Base-by-base conservation (phyloP, 2,113 vertebrate species). In the Penelope pileata region DNA sequence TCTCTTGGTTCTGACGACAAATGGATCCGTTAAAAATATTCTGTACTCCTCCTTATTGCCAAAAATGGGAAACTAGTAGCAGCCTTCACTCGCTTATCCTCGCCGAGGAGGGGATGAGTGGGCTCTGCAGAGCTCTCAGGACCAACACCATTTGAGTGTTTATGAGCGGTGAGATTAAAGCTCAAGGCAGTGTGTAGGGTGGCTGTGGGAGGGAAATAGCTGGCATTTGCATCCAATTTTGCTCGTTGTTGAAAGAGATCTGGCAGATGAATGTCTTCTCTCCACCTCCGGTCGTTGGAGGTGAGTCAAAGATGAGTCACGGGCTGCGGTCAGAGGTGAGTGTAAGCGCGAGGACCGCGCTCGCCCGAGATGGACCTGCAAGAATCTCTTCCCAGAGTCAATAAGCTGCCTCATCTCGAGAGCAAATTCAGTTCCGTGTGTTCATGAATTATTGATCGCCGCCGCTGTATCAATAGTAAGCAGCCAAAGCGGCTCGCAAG, bases 61-160 rank as follows among this genome's bases (percentile, higher is more conserved):
- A 64, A 90, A 69, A 82, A 80, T 2, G 70, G 92, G 94, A 76
- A 88, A 58, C 64, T 36, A 82, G 96, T 72, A 91, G 88, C 96
- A 94, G 72, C 83, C 93, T 85, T 94, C 88, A 91, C 90, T n/a
- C 5, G 3, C 11, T 21, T 19, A 19, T 50, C 73, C 87, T 63
- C 1, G 9, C 8, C 4, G 74, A 10, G 87, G 90, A 54, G 59
- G 53, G 7, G 24, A 66, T 7, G 78, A 78, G 93, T 21, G 62
- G 80, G 91, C 3, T 86, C 91, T 24, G 56, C 51, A 7, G 54
- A 70, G 86, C 91, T 54, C 45, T 22, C 91, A 83, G 94, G 96
- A 92, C 90, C 90, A 96, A 67, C 88, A 70, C 45, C 16, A 48
- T 26, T 0, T 1, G 27, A 29, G 91, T 2, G 50, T 0, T 18